Conservation (phyloP, 2,797 vertebrate species). For the Dermochelys coriacea region DNA sequence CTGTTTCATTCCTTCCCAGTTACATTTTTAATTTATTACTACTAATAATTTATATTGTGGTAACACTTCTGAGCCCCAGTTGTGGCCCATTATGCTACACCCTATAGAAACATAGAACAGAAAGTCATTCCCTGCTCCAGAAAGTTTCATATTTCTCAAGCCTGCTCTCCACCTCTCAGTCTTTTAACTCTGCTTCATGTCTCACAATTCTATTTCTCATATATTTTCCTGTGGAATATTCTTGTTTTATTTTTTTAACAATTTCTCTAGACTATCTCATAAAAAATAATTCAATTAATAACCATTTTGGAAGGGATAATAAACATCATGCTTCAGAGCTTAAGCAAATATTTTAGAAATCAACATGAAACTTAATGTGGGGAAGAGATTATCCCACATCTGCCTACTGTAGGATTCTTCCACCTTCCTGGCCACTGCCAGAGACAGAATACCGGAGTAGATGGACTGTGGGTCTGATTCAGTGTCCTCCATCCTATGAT, state of each 20-base stretch:
- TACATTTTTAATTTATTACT: not conserved
- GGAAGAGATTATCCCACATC: not conserved
- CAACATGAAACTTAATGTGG: not conserved
- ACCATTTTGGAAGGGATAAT: not conserved
- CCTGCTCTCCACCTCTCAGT: not conserved
- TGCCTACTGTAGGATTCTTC: not conserved
- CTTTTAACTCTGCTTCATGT: not conserved
- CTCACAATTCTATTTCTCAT: not conserved
- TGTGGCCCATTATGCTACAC: not conserved
- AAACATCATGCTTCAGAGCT: not conserved
- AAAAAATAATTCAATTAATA: not conserved
- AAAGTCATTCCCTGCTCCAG: not conserved
- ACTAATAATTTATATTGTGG: not conserved
- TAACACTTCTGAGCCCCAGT: not conserved
- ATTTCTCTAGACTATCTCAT: not conserved
- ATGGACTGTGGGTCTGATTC: not conserved
- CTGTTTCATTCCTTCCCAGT: not conserved
- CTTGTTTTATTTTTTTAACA: not conserved
- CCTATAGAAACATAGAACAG: not conserved
- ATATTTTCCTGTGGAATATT: not conserved
- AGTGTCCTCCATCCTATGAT: not conserved
- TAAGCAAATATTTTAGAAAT: not conserved
- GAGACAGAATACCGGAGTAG: not conserved
- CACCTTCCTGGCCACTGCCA: not conserved
- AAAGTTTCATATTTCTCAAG: not conserved